A percentile compares a stretch with the other conserved stretches of the same genome.
Evolutionary conservation across 1,140 invertebrate genomes (phyloP).

Genomic region (Saccostrea glomerata): DNA sequence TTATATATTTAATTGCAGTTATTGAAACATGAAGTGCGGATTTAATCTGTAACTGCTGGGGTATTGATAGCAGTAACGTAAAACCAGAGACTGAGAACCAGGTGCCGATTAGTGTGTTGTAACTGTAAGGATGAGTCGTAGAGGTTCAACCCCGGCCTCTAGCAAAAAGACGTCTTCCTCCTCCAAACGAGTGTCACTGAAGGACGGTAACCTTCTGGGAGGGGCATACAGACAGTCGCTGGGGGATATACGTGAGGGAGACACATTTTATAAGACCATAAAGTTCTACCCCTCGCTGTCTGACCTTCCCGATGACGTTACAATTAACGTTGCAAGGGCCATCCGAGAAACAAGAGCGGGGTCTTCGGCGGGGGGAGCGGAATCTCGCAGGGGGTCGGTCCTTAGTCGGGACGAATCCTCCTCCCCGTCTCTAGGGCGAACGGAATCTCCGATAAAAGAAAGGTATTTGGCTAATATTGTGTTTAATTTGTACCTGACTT

Average conservation of each 20-base stretch:
- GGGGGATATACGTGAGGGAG: conserved; percentile 62
- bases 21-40: conserved; percentile 34
- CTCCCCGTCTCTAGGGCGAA: conserved; percentile 46
- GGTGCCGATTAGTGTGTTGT: not conserved
- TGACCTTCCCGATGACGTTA: conserved; percentile 60
- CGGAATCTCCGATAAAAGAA: conserved; percentile 43
- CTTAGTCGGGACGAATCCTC: conserved; percentile 53
- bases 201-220: conserved; percentile 56
- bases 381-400: conserved; percentile 55
- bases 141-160: conserved; percentile 50
- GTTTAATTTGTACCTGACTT: no score
- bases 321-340: conserved; percentile 51
- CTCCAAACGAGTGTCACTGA: conserved; percentile 59
- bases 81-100: not conserved
- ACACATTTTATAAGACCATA: conserved; percentile 64
- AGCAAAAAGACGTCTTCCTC: conserved; percentile 25
- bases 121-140: conserved; percentile 48
- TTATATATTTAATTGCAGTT: conserved; percentile 5
- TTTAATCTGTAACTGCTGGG: not conserved
- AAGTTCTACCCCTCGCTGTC: conserved; percentile 60
- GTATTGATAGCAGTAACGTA: not conserved
- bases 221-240: conserved; percentile 46
- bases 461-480: not conserved
- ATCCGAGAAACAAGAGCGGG: conserved; percentile 48
- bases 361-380: conserved; percentile 49